A percentile compares a stretch with the other conserved stretches of the same genome.
phyloP scores from a whole-genome alignment of 2,797 vertebrate genomes.

The Pangasius mekongensis region DNA sequence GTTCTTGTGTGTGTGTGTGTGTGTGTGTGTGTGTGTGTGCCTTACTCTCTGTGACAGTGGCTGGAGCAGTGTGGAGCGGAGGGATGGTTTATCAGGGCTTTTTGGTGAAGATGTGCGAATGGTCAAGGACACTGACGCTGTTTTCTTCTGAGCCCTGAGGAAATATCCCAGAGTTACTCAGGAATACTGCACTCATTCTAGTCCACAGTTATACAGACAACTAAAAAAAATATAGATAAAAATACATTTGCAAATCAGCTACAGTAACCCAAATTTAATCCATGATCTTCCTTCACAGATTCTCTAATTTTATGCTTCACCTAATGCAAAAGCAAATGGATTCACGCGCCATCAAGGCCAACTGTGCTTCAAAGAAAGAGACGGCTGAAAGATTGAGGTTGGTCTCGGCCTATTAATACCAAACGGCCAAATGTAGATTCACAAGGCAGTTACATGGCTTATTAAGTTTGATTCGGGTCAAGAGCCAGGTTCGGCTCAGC shows the following conservation, averaged over 20 bases:
- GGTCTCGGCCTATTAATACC: slow-evolving; percentile 31
- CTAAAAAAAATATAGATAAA: neutral
- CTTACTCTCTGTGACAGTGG: slow-evolving; percentile 88
- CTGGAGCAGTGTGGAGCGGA: slow-evolving; percentile 87
- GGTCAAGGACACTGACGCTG: slow-evolving; percentile 91
- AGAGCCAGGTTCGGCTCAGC: neutral
- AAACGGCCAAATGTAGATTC: neutral
- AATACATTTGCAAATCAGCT: too few relatives aligned
- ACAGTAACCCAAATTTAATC: neutral
- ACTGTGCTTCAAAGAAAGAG: neutral
- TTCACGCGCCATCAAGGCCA: slow-evolving; percentile 17
- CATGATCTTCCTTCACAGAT: neutral
- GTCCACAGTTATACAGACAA: neutral
- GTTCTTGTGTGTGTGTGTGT: neutral
- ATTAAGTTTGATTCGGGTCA: slow-evolving; percentile 25
- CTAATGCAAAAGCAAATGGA: neutral
- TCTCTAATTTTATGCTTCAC: neutral
- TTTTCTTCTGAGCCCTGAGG: slow-evolving; percentile 92
- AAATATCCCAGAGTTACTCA: slow-evolving; percentile 37
- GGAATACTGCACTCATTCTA: slow-evolving; percentile 2
- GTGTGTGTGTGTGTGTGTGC: slow-evolving; percentile 26
- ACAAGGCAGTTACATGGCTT: slow-evolving; percentile 10
- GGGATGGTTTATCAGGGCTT: slow-evolving; percentile 77
- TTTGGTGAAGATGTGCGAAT: slow-evolving; percentile 91
- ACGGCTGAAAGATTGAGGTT: neutral